A percentile compares a stretch with the other conserved stretches of the same genome.
These are phyloP conservation scores for Larimichthys crocea DNA, from an alignment of 2,113 vertebrate species.

Conservation along the genomic window DNA sequence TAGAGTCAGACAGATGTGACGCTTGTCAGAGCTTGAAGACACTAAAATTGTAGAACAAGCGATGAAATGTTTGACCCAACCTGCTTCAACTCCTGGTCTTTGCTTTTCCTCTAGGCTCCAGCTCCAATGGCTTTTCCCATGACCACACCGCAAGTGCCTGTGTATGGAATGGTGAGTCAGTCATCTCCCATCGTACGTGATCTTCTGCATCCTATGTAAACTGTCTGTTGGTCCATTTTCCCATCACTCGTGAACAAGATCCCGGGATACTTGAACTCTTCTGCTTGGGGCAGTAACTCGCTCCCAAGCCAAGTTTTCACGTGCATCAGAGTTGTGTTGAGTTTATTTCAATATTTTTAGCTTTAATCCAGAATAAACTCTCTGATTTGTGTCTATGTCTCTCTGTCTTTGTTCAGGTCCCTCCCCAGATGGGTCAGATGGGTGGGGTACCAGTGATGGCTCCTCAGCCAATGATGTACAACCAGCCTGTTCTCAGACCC, in stretches of 20 bases:
- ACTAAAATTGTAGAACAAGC: neutral
- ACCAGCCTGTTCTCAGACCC: slow-evolving; percentile 88
- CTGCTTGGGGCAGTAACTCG: too few species aligned
- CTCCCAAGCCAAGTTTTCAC: too few species aligned
- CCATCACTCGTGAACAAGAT: too few species aligned
- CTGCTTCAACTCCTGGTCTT: neutral
- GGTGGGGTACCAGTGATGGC: slow-evolving; percentile 87
- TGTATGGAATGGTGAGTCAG: slow-evolving; percentile 92
- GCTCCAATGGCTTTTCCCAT: slow-evolving; percentile 88
- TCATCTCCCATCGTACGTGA: too few species aligned
- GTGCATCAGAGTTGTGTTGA: too few species aligned
- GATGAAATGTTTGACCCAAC: neutral
- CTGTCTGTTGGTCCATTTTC: too few species aligned
- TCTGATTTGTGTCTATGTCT: neutral
- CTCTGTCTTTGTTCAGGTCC: slow-evolving; percentile 81
- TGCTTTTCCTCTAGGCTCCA: slow-evolving; percentile 80
- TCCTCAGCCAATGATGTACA: slow-evolving; percentile 89
- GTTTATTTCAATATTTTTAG: too few species aligned
- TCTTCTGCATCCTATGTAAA: too few species aligned
- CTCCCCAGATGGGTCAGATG: slow-evolving; percentile 87
- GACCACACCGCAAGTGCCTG: slow-evolving; percentile 93
- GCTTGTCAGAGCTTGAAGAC: neutral
- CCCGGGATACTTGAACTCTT: too few species aligned
- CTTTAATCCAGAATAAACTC: too few species aligned
- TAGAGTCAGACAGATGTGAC: neutral